Base-by-base conservation (phyloP, 1,140 invertebrate genomes). In the Alviniconcha marisindica region DNA sequence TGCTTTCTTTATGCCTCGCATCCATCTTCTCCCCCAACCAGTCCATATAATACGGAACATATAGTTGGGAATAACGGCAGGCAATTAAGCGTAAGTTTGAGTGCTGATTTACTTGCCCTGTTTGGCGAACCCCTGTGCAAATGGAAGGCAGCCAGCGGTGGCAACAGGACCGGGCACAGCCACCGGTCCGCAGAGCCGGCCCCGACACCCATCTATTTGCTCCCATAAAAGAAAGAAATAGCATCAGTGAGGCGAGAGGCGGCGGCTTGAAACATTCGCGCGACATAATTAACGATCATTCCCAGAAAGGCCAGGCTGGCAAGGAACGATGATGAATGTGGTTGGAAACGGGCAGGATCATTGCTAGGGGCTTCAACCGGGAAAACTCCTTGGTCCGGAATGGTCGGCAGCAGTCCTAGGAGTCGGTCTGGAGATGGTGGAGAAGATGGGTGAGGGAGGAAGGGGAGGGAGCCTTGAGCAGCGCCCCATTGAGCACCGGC, bases 21-120 rank as follows among this genome's bases (percentile, higher is more conserved):
- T 82, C 71, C 56, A 82, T 82, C 81, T 82, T 82, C 69, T 40
- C 44, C 31, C n/a, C 48, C 71, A 36, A 28, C 81, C 36, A 14
- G 48, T 80, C 78, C 78, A 82, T 82, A 82, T 82, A 82, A 82
- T 82, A 82, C 54, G 81, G 81, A 82, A 82, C 81, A 82, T 82
- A 82, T 82, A 82, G 81, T 82, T 77, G 44, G 71, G 54, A 42
- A 82, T 73, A 73, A 74, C 69, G 48, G 73, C 44, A 51, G 42
- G 81, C 54, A 82, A 82, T 82, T 82, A 82, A 82, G 69, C 81
- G 81, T 82, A 73, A 82, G 81, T 82, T 82, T 82, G 81, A 56
- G 69, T 42, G 81, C 48, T 60, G 56, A 77, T 56, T 77, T 74
- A 56, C 71, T 74, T 63, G 73, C 69, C 71, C 71, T n/a, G 81